phyloP scores from a whole-genome alignment of 2,797 vertebrate species.

The Odontamblyopus lacepedii region DNA sequence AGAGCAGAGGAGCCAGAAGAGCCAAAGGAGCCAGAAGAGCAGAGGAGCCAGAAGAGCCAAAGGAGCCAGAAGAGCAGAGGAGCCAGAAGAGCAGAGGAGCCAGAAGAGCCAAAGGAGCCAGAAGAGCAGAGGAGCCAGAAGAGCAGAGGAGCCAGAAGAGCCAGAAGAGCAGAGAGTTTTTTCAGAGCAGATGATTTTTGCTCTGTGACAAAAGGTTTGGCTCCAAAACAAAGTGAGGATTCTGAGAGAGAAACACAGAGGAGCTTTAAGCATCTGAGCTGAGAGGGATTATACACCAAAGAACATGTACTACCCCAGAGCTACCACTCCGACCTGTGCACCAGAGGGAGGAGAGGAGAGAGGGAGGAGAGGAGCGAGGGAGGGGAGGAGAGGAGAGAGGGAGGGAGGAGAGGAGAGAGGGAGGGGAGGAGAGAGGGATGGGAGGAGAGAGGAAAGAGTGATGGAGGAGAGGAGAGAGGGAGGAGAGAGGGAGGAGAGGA shows the following conservation, averaged over 20 bases:
- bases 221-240: slow-evolving; percentile 58
- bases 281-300: slow-evolving; percentile 62
- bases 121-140: too few species aligned
- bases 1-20: too few species aligned
- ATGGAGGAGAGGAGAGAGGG: background rate
- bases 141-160: too few species aligned
- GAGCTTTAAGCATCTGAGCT: slow-evolving; percentile 50
- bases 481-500: background rate
- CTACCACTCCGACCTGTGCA: slow-evolving; percentile 68
- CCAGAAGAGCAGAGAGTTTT: slow-evolving; percentile 42
- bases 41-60: too few species aligned
- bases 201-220: slow-evolving; percentile 64
- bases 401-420: too few species aligned
- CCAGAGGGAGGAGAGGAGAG: slow-evolving; percentile 1
- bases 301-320: slow-evolving; percentile 66
- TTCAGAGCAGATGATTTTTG: slow-evolving; percentile 58
- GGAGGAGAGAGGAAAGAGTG: accelerated
- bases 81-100: too few species aligned
- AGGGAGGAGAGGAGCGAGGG: too few species aligned
- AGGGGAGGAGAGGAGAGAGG: too few species aligned
- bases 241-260: slow-evolving; percentile 49
- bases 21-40: too few species aligned
- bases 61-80: too few species aligned
- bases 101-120: too few species aligned
- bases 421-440: background rate